Evolutionary conservation across 2,113 vertebrate species (phyloP), one percentile per base, ranked within the genome.

Genomic region (Glareola pratincola): DNA sequence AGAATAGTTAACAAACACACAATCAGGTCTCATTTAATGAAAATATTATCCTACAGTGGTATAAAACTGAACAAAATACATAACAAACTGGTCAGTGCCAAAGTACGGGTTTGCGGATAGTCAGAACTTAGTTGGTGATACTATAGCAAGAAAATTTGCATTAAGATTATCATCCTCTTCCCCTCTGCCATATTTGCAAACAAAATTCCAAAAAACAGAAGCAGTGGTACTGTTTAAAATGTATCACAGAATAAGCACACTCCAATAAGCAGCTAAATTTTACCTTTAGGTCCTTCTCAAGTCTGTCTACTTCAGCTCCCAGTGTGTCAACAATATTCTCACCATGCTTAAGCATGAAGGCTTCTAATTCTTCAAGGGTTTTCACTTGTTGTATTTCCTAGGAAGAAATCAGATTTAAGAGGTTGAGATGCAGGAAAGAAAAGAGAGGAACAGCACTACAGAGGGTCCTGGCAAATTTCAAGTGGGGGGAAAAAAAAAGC

Each of bases 361-460:
- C 98, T 97, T 99, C 99, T 92, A 99, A 98, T 84, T 99, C 99
- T 96, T 99, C 99, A 41, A 98, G 98, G 32, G 98, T 99, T 97
- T 99, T 99, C 85, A 99, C 99, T 98, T 98, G 98, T 96, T 99
- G 99, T 96, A 99, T 99, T 59, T 99, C 99, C 99, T 99, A 94
- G 29, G 72, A 88, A 73, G n/a, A 97, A 91, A 96, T 54, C 45
- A 93, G 96, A 79, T 77, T 57, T 60, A 74, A 90, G 37, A 95
- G 43, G 34, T 13, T 90, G 59, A 95, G 29, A 87, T 59, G 50
- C 84, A 20, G 37, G 21, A 50, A 74, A 45, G 26, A 81, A 94
- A 85, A 63, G 36, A 76, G 69, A 54, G 32, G 5, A 74, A 6
- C 60, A 94, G 54, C 26, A 77, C 50, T 76, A 72, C 16, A 86